Evolutionary conservation across 1,140 invertebrate species (phyloP), one percentile per base, ranked within the genome.

Genomic region (Cherax quadricarinatus): DNA sequence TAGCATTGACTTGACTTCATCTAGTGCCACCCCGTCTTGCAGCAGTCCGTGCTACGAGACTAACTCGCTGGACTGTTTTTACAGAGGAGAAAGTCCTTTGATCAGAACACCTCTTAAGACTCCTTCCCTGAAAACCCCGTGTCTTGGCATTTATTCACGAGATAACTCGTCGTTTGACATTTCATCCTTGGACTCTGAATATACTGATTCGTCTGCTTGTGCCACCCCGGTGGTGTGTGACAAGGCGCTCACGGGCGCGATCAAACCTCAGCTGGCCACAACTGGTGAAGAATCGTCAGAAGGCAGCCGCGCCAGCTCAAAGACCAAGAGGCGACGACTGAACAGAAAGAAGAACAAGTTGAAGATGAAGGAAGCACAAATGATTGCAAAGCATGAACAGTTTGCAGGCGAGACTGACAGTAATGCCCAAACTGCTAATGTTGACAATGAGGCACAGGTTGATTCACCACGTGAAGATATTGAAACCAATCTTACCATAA

Each of bases 301-400:
- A 6, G 87, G 82, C 24, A 48, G 84, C 57, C 60, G 49, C 12
- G 57, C 62, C 21, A 82, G 78, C 16, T 70, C 57, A 30, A 82
- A 70, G 78, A 91, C 75, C 18, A 30, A 41, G 73, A 86, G 83
- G 62, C 30, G 85, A 53, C 49, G 79, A 24, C 75, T 78, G 51
- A 80, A 91, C 21, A 86, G 90, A 41, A 91, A 81, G 24, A 86
- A 86, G 75, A 91, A 86, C 78, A 87, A 73, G 78, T 6, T 70
- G 3, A 87, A 41, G 83, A 48, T 86, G 57, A 48, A 51, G 24
- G 21, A 85, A 24, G n/a, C 78, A 49, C 62, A 51, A 53, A 60
- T 60, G n/a, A 57, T 41, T 24, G 57, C 18, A 41, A 16, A 41
- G 57, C 1, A 18, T 66, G 21, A 66, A 1, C 53, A 57, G 5